A percentile compares a stretch with the other conserved stretches of the same genome.
phyloP scores from a whole-genome alignment of 2,797 vertebrate genomes.

The Myripristis murdjan region DNA sequence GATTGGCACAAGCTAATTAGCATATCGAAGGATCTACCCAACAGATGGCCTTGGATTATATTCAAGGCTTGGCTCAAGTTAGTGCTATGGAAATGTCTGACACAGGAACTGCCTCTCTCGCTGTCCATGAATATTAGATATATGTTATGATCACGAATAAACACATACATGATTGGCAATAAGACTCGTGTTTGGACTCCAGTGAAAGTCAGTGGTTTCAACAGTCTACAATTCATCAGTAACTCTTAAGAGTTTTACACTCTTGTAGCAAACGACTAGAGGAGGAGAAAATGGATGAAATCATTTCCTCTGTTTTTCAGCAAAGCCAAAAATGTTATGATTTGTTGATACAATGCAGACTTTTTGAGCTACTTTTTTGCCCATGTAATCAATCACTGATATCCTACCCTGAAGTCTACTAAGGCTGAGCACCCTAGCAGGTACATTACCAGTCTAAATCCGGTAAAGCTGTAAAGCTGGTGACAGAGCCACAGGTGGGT shows the following conservation, averaged over 20 bases:
- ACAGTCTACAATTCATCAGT: neutral
- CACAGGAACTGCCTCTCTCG: constrained; percentile 64
- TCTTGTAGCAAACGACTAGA: neutral
- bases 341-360: constrained; percentile 27
- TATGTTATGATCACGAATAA: constrained; percentile 60
- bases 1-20: constrained; percentile 57
- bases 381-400: constrained; percentile 61
- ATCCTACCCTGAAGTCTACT: constrained; percentile 51
- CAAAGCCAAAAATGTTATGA: constrained; percentile 18
- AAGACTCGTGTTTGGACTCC: constrained; percentile 31
- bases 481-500: constrained; percentile 49
- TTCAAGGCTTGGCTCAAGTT: constrained; percentile 73
- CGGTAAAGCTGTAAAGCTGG: constrained; percentile 60
- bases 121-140: constrained; percentile 44
- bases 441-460: constrained; percentile 65
- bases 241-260: neutral
- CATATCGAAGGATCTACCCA: constrained; percentile 73
- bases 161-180: constrained; percentile 37
- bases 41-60: constrained; percentile 75
- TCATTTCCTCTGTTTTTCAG: neutral
- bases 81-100: constrained; percentile 68
- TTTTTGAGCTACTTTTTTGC: constrained; percentile 43
- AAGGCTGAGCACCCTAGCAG: constrained; percentile 57
- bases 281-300: neutral
- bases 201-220: neutral